Base-by-base conservation (phyloP, 1,140 invertebrate species). In the Apolygus lucorum region DNA sequence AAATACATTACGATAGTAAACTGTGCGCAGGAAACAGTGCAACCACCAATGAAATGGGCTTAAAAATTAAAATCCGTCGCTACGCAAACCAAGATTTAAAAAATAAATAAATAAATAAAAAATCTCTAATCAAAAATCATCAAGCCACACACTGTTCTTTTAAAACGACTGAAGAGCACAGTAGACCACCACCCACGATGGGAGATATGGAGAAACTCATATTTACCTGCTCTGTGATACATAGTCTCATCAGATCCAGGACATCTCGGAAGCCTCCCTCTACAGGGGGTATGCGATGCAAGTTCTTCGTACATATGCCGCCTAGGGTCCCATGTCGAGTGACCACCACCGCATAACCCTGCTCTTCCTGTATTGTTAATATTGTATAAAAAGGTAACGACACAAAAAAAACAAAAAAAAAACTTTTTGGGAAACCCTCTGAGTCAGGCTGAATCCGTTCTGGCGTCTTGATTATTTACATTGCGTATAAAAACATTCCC, bases 231-330 rank as follows among this genome's bases (percentile, higher is more conserved):
- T 68, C 74, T 70, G 62, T 76, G 76, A 68, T 78, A 77, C 73
- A 85, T 79, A 71, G 83, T 85, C 74, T 86, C 84, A 74, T 83
- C 83, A 71, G 84, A 83, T 71, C 83, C 83, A 70, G 79, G 82
- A 69, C 79, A 82, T 64, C 79, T 78, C 74, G 85, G 85, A 52
- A 84, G 83, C n/a, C 78, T 76, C 70, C 81, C 81, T 75, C 81
- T 79, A 75, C 81, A 80, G 73, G 79, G 82, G 66, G 80, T 82
- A 79, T 82, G 84, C 75, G 84, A 84, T 76, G 83, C 84, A 75
- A 90, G 82, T 80, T 92, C 90, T 82, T 93, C 91, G 80, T 93
- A 93, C 81, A 92, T 88, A 77, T 92, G 89, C 49, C 90, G 81
- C 62, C 90, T 84, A 63, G 90, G 90, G 81, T 92, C 90, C 91